Evolutionary conservation across 2,888 invertebrate species (phyloP), one percentile per base, ranked within the genome.

Genomic region (Anarsia innoxiella): DNA sequence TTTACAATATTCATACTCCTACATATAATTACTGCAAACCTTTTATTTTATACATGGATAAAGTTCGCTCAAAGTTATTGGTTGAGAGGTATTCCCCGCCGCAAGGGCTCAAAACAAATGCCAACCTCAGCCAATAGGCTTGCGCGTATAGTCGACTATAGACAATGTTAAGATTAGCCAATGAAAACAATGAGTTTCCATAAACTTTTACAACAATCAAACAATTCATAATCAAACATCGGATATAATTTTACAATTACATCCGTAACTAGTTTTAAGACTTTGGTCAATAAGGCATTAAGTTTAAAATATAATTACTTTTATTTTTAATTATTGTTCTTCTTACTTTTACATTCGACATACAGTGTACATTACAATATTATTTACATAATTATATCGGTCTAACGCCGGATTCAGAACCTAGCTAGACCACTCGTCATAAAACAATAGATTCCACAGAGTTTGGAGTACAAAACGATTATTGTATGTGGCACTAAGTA

Each of bases 261-360:
- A 76, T 72, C 79, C 75, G 63, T 73, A 79, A 79, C 80, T 84
- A 84, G 83, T 82, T 82, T 82, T 80, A 78, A 82, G 83, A 83
- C 83, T 83, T 84, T 84, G 84, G 84, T 84, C 84, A 84, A 82
- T 84, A 84, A 84, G 84, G 84, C 84, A 83, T 82, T 82, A 84
- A 83, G 80, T 83, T 83, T 79, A 80, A 82, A 82, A 80, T 80
- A 79, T 77, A 79, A 41, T 31, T 77, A 67, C 59, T 73, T 71
- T 63, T 62, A 71, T 66, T 80, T 15, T 82, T 82, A 80, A 82
- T 83, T 83, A 82, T 82, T 84, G 82, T 82, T 84, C 82, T 80
- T 58, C 77, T 78, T 78, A 79, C 61, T 67, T 72, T 73, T 76
- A 72, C 62, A 67, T 69, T 79, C 73, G 75, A 71, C 78, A 77